phyloP scores from a whole-genome alignment of 1,140 invertebrate genomes.

The Nephotettix cincticeps region DNA sequence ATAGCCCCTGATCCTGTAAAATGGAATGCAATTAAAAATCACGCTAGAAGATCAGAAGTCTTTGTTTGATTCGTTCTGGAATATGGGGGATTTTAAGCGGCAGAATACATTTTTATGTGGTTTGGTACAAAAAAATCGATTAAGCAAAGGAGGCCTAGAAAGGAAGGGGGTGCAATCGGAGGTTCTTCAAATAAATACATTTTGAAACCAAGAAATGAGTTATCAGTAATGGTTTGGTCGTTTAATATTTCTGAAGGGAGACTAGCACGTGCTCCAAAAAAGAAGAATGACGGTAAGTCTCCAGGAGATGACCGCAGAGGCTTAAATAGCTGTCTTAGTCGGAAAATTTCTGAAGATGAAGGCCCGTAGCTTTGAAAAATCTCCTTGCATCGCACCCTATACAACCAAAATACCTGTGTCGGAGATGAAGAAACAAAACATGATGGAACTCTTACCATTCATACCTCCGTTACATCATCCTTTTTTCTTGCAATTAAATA shows the following conservation, averaged over 20 bases:
- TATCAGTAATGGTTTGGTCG: constrained; percentile 22
- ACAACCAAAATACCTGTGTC: no score
- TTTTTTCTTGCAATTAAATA: no score
- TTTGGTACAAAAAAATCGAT: background rate
- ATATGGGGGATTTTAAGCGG: background rate
- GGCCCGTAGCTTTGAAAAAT: no score
- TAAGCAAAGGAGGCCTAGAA: background rate
- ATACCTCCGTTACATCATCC: no score
- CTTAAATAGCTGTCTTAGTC: constrained; percentile 23
- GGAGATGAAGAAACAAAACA: no score
- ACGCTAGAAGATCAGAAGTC: no score
- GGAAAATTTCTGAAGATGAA: no score
- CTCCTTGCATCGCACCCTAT: no score
- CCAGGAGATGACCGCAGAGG: constrained; percentile 28
- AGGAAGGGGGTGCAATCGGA: background rate
- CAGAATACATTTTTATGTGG: constrained; percentile 17
- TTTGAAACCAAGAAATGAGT: background rate
- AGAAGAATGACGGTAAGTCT: constrained; percentile 22
- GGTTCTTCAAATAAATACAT: background rate
- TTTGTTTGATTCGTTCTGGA: no score
- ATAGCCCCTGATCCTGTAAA: background rate
- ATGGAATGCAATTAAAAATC: background rate
- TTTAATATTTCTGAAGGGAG: constrained; percentile 30
- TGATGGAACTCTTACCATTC: no score
- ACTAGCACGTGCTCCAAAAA: constrained; percentile 28